A percentile compares a stretch with the other conserved stretches of the same genome.
phyloP scores from a whole-genome alignment of 2,888 invertebrate genomes.

The Nomada ruficornis region DNA sequence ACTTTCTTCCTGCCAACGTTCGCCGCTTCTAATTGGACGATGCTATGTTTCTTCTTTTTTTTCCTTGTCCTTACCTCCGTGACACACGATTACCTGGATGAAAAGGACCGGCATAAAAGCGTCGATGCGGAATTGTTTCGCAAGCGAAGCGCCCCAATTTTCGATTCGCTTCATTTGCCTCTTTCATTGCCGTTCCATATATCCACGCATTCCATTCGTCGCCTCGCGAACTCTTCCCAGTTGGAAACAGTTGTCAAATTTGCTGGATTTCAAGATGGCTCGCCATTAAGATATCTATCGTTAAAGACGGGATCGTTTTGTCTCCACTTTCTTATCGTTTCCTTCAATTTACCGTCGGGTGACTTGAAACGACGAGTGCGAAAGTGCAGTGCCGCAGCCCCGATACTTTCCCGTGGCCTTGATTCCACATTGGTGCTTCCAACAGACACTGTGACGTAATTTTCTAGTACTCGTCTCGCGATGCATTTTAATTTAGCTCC shows the following conservation, averaged over 20 bases:
- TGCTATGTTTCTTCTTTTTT: constrained; percentile 36
- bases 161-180: background rate
- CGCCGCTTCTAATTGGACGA: constrained; percentile 67
- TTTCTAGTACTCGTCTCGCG: constrained; percentile 53
- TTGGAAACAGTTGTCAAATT: constrained; percentile 5
- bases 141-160: background rate
- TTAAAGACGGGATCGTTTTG: constrained; percentile 7
- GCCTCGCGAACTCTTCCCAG: background rate
- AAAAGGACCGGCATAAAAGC: constrained; percentile 9
- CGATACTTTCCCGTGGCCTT: constrained; percentile 38
- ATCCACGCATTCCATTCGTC: background rate
- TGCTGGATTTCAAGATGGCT: background rate
- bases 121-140: background rate
- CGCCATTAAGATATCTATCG: constrained; percentile 22
- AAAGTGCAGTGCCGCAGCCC: no score
- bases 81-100: constrained; percentile 38
- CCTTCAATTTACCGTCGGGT: constrained; percentile 29
- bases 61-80: background rate
- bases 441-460: constrained; percentile 49
- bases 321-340: background rate
- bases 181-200: no score
- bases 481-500: constrained; percentile 78
- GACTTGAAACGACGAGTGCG: background rate
- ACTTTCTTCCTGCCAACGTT: constrained; percentile 32
- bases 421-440: constrained; percentile 34